A percentile compares a stretch with the other conserved stretches of the same genome.
Conservation (phyloP, 1,140 invertebrate species). For the Geopemphigus sp. region DNA sequence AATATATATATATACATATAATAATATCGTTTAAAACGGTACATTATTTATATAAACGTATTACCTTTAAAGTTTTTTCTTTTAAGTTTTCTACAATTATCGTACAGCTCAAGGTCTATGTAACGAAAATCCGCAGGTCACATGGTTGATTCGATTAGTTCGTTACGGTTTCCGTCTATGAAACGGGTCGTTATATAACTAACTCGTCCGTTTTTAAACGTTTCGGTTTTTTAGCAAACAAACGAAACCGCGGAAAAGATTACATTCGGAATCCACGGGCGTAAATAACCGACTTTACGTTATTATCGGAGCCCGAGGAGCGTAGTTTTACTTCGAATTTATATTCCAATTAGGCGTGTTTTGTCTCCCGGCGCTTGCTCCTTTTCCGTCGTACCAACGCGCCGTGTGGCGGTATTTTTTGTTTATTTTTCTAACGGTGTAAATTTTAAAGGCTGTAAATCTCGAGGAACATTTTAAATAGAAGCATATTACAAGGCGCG, state of each 20-base stretch:
- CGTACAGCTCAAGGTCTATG: too few relatives aligned
- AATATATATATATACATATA: too few relatives aligned
- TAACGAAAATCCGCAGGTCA: too few relatives aligned
- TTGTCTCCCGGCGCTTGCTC: not conserved
- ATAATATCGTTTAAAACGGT: too few relatives aligned
- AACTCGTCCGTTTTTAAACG: too few relatives aligned
- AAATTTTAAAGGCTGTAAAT: conserved; percentile 42
- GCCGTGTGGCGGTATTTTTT: conserved; percentile 24
- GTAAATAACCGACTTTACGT: conserved; percentile 16
- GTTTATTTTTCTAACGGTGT: conserved; percentile 20
- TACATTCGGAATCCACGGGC: conserved; percentile 6
- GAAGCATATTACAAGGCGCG: conserved; percentile 14
- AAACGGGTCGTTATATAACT: too few relatives aligned
- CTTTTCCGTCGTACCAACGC: not conserved
- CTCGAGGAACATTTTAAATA: conserved; percentile 35
- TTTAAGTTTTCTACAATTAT: too few relatives aligned
- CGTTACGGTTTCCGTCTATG: too few relatives aligned
- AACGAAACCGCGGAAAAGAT: not conserved
- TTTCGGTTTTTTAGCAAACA: too few relatives aligned
- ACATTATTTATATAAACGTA: too few relatives aligned
- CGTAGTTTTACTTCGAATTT: conserved; percentile 37
- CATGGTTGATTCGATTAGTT: too few relatives aligned
- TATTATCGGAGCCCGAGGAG: not conserved
- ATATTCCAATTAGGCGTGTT: conserved; percentile 36
- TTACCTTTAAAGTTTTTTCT: too few relatives aligned